These are phyloP conservation scores for Operophtera brumata DNA, from an alignment of 2,888 invertebrate genomes.

Conservation along the genomic window DNA sequence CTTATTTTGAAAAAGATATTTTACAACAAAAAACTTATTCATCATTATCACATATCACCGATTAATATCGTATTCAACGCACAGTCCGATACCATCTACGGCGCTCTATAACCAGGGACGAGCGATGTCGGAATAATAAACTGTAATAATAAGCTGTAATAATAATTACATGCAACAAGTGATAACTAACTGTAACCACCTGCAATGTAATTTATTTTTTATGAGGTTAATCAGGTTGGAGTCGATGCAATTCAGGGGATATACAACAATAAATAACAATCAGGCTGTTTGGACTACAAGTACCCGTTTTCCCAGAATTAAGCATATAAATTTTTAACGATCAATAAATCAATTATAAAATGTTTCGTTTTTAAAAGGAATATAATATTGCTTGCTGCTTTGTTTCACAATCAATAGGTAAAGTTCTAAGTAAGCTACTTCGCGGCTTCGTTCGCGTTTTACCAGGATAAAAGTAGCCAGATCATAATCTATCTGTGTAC, in stretches of 20 bases:
- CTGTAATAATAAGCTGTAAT: constrained; percentile 16
- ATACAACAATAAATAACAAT: constrained; percentile 1
- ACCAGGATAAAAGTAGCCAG: too few species aligned
- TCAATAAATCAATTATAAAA: too few species aligned
- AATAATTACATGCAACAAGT: constrained; percentile 18
- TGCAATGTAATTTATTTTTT: constrained; percentile 15
- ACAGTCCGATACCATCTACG: constrained; percentile 16
- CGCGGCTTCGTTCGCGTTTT: too few species aligned
- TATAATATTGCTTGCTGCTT: not conserved
- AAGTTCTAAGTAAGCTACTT: too few species aligned
- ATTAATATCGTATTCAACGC: constrained; percentile 10
- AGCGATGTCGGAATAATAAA: constrained; percentile 17
- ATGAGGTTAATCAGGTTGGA: constrained; percentile 8
- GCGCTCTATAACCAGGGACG: constrained; percentile 13
- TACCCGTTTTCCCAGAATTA: too few species aligned
- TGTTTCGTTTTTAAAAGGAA: too few species aligned
- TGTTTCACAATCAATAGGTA: too few species aligned
- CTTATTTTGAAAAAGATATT: too few species aligned
- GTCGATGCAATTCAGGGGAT: not conserved
- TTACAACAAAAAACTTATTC: too few species aligned
- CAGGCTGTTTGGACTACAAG: not conserved
- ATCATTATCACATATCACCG: constrained; percentile 4
- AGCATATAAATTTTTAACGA: too few species aligned
- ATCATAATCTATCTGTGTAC: too few species aligned
- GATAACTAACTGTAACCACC: constrained; percentile 19